Evolutionary conservation across 2,797 vertebrate genomes (phyloP).

Genomic region (Masticophis lateralis): DNA sequence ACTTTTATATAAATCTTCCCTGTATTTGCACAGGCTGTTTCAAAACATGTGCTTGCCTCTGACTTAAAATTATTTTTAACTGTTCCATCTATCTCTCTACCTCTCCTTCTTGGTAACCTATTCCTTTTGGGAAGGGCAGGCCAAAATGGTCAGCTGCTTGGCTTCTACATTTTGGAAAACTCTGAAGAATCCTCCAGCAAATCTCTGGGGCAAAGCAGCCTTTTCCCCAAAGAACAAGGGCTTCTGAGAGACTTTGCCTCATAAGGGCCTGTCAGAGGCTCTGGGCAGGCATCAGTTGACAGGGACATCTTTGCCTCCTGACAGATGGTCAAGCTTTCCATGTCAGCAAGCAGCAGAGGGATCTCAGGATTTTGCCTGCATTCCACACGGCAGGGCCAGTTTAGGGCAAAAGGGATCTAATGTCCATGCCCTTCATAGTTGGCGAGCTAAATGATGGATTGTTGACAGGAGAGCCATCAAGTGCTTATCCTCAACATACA

Average conservation of each 20-base stretch:
- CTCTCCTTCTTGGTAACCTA: not conserved
- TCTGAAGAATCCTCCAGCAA: conserved; percentile 47
- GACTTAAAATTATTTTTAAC: conserved; percentile 55
- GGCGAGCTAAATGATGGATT: conserved; percentile 67
- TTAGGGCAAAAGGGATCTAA: conserved; percentile 70
- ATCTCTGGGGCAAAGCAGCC: conserved; percentile 36
- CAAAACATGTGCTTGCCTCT: not conserved
- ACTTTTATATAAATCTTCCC: not conserved
- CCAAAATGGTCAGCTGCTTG: conserved; percentile 53
- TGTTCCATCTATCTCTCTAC: conserved; percentile 15
- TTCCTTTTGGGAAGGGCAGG: conserved; percentile 53
- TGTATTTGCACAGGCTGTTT: not conserved
- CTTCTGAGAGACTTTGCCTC: conserved; percentile 69
- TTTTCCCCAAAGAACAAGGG: conserved; percentile 60
- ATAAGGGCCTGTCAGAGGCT: conserved; percentile 70
- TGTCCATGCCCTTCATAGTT: conserved; percentile 72
- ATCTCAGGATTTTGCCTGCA: conserved; percentile 65
- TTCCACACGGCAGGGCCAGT: conserved; percentile 65
- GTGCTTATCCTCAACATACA: conserved; percentile 53
- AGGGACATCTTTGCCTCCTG: conserved; percentile 68
- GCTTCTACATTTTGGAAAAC: conserved; percentile 36
- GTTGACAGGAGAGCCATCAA: conserved; percentile 70
- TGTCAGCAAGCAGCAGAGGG: conserved; percentile 67
- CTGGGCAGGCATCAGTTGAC: conserved; percentile 67
- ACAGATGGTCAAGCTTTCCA: conserved; percentile 77